Base-by-base conservation (phyloP, 2,888 invertebrate genomes). In the Gnatocerus cornutus region DNA sequence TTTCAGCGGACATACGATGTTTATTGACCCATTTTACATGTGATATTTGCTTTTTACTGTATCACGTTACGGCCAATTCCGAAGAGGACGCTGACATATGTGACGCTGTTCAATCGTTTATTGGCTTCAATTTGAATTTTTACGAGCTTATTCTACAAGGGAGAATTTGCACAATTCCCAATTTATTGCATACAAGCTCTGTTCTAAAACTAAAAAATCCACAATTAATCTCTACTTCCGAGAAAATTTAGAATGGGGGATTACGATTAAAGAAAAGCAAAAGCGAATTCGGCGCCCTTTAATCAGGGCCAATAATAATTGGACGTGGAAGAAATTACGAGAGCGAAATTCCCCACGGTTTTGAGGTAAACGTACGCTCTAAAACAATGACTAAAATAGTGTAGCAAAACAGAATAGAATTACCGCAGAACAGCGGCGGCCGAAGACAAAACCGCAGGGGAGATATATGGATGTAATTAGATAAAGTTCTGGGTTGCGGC, bases 391-490 rank as follows among this genome's bases (percentile, higher is more conserved):
- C 45, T 70, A 53, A 70, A 72, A 71, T 71, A 71, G 69, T 70
- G 71, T 73, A 73, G 69, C 73, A 68, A 55, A 75, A 73, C 71
- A 59, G 73, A 77, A 76, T 69, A 71, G 78, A 77, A 76, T 74
- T 71, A 74, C 76, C 77, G 63, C 76, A 76, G 71, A 72, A 65
- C 73, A 70, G 74, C 72, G 73, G 58, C 70, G 73, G 70, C 68
- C 74, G 71, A 77, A 78, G 77, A 77, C 77, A 74, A 73, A 75
- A 74, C 79, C 79, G 77, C 77, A 75, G 68, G 78, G 77, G 82
- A 82, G 82, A 82, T 83, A 81, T 82, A 83, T 82, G 81, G 79
- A 81, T 79, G 81, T 82, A 83, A 83, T 83, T 83, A 83, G 82
- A 82, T 83, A 80, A 83, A 83, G 82, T 83, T 83, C 82, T 81